A percentile compares a stretch with the other conserved stretches of the same genome.
phyloP scores from a whole-genome alignment of 2,888 invertebrate genomes.

The Drosophila nigritarsus region DNA sequence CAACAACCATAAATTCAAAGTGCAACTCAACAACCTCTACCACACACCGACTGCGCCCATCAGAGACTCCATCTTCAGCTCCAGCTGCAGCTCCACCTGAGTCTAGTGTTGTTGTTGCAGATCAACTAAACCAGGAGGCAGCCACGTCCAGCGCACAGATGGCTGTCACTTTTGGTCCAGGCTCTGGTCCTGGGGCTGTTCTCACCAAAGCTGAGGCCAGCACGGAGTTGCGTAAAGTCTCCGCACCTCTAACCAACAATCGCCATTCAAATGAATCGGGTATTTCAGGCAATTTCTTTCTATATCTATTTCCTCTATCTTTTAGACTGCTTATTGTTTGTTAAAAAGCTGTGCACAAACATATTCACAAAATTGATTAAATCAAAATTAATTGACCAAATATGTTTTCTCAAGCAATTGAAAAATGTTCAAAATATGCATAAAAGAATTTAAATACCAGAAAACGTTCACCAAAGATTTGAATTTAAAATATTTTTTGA shows the following conservation, averaged over 20 bases:
- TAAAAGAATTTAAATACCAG: neutral
- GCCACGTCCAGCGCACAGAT: constrained; percentile 27
- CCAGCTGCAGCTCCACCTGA: constrained; percentile 23
- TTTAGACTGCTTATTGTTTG: constrained; percentile 11
- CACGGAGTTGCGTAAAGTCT: constrained; percentile 82
- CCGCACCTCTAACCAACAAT: constrained; percentile 75
- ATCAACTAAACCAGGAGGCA: constrained; percentile 29
- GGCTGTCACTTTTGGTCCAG: constrained; percentile 2
- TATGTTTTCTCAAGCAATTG: neutral
- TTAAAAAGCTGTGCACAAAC: neutral
- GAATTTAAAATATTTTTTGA: neutral
- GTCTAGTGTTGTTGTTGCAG: constrained; percentile 10
- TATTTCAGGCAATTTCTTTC: constrained; percentile 60
- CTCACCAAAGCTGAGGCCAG: constrained; percentile 55
- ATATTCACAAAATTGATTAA: neutral
- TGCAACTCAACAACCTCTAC: constrained; percentile 24
- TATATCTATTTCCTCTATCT: neutral
- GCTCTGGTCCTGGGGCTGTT: constrained; percentile 6
- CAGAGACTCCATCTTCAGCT: constrained; percentile 30
- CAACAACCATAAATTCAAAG: constrained; percentile 10
- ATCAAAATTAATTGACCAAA: neutral
- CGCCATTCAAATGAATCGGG: constrained; percentile 85
- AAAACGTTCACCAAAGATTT: neutral
- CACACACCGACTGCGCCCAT: constrained; percentile 20
- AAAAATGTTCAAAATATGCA: neutral